phyloP scores from a whole-genome alignment of 2,113 vertebrate species.

The Pituophis catenifer region DNA sequence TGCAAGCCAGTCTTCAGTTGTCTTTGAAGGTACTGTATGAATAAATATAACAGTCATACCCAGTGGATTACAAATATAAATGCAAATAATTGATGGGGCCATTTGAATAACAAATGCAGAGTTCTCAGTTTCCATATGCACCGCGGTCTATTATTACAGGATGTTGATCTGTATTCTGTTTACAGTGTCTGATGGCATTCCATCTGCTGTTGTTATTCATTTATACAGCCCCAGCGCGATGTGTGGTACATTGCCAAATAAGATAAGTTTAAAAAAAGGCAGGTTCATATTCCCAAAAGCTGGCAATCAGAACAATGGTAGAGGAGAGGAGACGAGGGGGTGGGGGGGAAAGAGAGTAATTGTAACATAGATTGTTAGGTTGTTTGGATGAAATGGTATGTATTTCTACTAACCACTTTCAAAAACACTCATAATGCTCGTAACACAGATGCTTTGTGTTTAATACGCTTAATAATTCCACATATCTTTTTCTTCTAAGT shows the following conservation, averaged over 20 bases:
- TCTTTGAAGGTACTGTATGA: constrained; percentile 7
- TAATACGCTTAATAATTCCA: neutral
- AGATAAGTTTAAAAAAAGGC: neutral
- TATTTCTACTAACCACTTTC: constrained; percentile 9
- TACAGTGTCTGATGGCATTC: neutral
- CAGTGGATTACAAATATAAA: constrained; percentile 35
- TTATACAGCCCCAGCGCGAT: neutral
- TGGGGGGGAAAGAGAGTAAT: neutral
- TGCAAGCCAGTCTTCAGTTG: neutral
- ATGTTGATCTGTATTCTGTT: neutral
- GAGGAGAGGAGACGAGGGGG: neutral
- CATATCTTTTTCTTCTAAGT: neutral
- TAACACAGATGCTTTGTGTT: neutral
- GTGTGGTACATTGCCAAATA: neutral
- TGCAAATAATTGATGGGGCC: constrained; percentile 30
- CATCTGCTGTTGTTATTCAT: neutral
- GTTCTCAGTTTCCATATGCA: neutral
- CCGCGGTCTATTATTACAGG: neutral
- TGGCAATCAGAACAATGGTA: neutral
- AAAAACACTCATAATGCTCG: neutral
- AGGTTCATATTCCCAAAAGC: neutral
- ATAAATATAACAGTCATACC: constrained; percentile 39
- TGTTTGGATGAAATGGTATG: neutral
- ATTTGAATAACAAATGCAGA: constrained; percentile 47
- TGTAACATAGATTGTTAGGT: neutral